phyloP scores from a whole-genome alignment of 2,113 vertebrate genomes.

The Sisor rabdophorus region DNA sequence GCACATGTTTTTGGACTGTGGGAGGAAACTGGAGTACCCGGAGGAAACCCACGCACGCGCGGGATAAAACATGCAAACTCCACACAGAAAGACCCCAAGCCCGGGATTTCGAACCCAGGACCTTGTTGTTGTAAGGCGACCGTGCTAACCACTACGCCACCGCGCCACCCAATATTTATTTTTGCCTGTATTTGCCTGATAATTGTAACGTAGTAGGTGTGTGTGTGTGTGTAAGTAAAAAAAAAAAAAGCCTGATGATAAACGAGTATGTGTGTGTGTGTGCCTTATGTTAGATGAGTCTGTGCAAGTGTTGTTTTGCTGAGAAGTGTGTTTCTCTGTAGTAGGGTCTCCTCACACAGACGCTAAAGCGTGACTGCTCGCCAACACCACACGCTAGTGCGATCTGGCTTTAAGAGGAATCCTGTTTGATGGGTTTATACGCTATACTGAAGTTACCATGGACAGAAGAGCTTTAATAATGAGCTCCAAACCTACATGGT shows the following conservation, averaged over 20 bases:
- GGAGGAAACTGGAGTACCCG: too few species aligned
- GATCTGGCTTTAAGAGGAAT: neutral
- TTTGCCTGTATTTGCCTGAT: too few species aligned
- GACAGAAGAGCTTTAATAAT: neutral
- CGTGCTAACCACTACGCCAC: too few species aligned
- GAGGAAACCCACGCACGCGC: too few species aligned
- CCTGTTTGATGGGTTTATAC: neutral
- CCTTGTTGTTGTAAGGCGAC: too few species aligned
- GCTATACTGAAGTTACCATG: neutral
- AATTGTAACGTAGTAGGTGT: too few species aligned
- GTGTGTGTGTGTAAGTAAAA: too few species aligned
- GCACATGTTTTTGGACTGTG: too few species aligned
- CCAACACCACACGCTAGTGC: neutral
- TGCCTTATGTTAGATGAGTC: neutral
- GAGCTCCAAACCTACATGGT: slow-evolving; percentile 82
- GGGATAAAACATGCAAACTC: too few species aligned
- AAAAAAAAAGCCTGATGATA: neutral
- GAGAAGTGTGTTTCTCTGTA: neutral
- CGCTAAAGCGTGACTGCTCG: neutral
- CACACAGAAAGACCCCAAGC: too few species aligned
- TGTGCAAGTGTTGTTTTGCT: neutral
- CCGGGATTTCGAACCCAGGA: too few species aligned
- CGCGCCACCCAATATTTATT: too few species aligned
- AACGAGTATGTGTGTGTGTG: neutral
- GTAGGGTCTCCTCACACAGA: neutral